A percentile compares a stretch with the other conserved stretches of the same genome.
These are phyloP conservation scores for Subacronicta megacephala DNA, from an alignment of 2,888 invertebrate genomes.

Conservation along the genomic window DNA sequence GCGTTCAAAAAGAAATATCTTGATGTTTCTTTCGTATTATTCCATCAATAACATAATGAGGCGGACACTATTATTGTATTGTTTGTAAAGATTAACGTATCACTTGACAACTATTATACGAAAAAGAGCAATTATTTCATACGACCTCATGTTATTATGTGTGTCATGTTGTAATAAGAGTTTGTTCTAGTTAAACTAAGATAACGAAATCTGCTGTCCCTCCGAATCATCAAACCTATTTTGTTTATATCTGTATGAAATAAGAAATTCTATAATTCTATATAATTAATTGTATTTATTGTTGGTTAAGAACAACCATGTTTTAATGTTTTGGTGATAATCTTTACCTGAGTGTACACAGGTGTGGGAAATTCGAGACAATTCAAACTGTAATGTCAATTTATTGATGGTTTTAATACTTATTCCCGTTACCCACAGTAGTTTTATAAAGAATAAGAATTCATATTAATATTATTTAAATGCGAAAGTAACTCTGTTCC, in stretches of 20 bases:
- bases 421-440: background rate
- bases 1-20: background rate
- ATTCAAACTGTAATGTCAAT: background rate
- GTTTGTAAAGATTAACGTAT: conserved; percentile 21
- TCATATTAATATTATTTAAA: no score
- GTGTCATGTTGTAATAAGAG: conserved; percentile 17
- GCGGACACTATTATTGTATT: conserved; percentile 28
- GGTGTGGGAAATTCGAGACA: conserved; percentile 3
- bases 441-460: no score
- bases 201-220: conserved; percentile 21
- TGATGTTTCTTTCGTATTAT: background rate
- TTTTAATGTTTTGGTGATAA: conserved; percentile 1
- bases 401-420: background rate
- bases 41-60: conserved; percentile 17
- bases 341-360: conserved; percentile 12
- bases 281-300: background rate
- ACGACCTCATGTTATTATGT: conserved; percentile 20
- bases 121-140: conserved; percentile 30
- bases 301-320: conserved; percentile 1
- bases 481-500: no score
- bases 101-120: conserved; percentile 12
- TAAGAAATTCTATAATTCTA: background rate
- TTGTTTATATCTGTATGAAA: conserved; percentile 7
- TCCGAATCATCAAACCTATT: conserved; percentile 9
- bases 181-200: conserved; percentile 24